Base-by-base conservation (phyloP, 2,888 invertebrate species). In the Elegia similella region DNA sequence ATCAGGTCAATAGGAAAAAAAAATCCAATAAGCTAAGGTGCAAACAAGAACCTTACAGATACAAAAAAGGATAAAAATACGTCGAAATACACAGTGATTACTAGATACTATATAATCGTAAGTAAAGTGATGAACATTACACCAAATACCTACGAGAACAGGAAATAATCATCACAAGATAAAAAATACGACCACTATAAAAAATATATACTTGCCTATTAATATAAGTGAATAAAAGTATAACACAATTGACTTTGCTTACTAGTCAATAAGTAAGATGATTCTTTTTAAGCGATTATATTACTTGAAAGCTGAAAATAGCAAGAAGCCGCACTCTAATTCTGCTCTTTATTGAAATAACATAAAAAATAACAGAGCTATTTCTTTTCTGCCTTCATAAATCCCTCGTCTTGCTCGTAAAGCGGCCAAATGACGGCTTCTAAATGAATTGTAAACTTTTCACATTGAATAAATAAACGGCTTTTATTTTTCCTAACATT, bases 381-480 rank as follows among this genome's bases (percentile, higher is more conserved):
- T 55, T 55, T 44, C 44, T 44, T 55, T 55, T 46, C 32, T 30
- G 32, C 54, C 34, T 12, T 44, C 54, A 44, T 55, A 55, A 55
- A 55, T 46, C 54, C 38, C 17, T 17, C 38, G 42, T 42, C 38
- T 44, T 55, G 42, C 44, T 46, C 54, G 54, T 55, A 55, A 55
- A 55, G 30, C 34, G 46, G 44, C 44, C 15, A 55, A 55, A 44
- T 44, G 34, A 55, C 54, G 54, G 44, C 10, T 44, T 10, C 54
- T 46, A 55, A 57, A 67, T 64, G 56, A 62, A 67, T 64, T 67
- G 54, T 55, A 46, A 55, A 55, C 54, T 56, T 63, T 65, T 59
- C 23, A 59, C 62, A 64, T 63, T 61, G 62, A 60, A 59, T 61
- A 65, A 60, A 67, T 62, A 63, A 56, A 62, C 59, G 62, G 57